Evolutionary conservation across 2,797 vertebrate genomes (phyloP), one percentile per base, ranked within the genome.

Genomic region (Poliocrania exsul): DNA sequence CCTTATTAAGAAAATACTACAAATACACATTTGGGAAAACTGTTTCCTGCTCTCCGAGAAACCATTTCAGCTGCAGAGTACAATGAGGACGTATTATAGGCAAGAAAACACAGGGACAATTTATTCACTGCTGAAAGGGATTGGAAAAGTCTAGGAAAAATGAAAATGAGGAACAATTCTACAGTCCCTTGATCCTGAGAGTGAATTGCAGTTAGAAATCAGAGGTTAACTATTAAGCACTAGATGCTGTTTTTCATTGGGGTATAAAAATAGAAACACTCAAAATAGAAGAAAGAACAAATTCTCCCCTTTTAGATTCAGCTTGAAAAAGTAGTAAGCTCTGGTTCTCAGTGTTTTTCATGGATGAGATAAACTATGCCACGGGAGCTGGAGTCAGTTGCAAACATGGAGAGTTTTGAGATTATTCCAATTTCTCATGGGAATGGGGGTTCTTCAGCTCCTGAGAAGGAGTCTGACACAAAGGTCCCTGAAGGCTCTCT

Each of bases 251-350:
- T 86, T 93, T 78, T 67, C 50, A 58, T 3, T 46, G 26, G 31
- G 37, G 10, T 56, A 49, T 56, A 67, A 86, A 96, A 92, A 91
- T 38, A 91, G 85, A 86, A 94, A n/a, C n/a, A 38, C 49, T 61
- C 44, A 62, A 91, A 94, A 95, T 47, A 90, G 74, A 74, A 73
- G 70, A 88, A 73, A 67, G 28, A 90, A 92, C 38, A 90, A 79
- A 37, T 75, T 88, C 50, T 69, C 35, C 57, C 77, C 69, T 47
- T 66, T 54, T 54, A 60, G 16, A 33, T 75, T 90, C 65, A 92
- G 23, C 65, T 24, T 81, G 75, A 57, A 90, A 64, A 84, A 91
- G 35, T 3, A 72, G 47, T 44, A 87, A 66, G 46, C 38, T 92
- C 79, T 71, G 33, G 28, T 47, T 83, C 54, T 33, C 81, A 38